These are phyloP conservation scores for Eupithecia tripunctaria DNA, from an alignment of 2,888 invertebrate genomes.

Conservation along the genomic window DNA sequence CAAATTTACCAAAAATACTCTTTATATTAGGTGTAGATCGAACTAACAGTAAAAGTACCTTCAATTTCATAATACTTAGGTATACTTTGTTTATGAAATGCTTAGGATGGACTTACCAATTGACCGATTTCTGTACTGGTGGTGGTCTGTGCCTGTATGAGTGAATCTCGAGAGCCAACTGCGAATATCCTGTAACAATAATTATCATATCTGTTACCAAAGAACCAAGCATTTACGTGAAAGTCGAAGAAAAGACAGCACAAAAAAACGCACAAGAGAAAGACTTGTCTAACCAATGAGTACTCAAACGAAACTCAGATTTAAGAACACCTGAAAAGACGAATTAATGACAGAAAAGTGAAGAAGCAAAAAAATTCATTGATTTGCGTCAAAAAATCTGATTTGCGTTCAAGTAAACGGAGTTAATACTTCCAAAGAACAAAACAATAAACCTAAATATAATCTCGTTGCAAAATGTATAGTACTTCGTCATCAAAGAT, in stretches of 20 bases:
- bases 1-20: too few relatives aligned
- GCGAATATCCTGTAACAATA: conserved; percentile 73
- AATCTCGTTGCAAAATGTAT: not conserved
- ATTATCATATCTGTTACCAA: conserved; percentile 1
- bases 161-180: conserved; percentile 58
- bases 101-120: conserved; percentile 60
- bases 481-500: not conserved
- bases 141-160: conserved; percentile 63
- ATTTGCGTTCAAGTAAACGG: too few relatives aligned
- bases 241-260: not conserved
- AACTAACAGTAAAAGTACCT: too few relatives aligned
- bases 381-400: too few relatives aligned
- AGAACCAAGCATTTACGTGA: not conserved
- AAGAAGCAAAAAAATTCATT: too few relatives aligned
- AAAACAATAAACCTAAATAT: not conserved
- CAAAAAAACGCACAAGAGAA: not conserved
- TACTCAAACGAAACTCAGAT: too few relatives aligned
- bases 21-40: too few relatives aligned
- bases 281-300: too few relatives aligned
- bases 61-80: too few relatives aligned
- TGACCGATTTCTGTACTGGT: conserved; percentile 66
- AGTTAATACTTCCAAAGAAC: not conserved
- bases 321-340: too few relatives aligned
- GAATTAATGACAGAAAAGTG: too few relatives aligned
- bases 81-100: not conserved